Percentiles rank a stretch among this genome's conserved stretches.
phyloP scores from a whole-genome alignment of 2,113 vertebrate genomes.

The Propithecus coquereli region DNA sequence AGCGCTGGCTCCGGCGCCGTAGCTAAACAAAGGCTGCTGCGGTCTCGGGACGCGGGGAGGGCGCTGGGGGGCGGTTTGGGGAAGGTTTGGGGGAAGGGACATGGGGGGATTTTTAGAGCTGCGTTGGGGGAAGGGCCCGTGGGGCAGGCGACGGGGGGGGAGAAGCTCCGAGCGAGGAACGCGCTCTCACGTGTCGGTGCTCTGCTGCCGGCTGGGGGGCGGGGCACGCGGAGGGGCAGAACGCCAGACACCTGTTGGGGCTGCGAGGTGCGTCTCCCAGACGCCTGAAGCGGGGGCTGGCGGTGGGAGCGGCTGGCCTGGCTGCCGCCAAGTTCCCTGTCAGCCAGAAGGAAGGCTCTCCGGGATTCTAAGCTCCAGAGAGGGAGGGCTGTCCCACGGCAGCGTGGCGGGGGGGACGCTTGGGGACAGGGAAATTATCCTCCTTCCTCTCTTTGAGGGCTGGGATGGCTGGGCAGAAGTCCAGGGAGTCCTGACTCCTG shows the following conservation, averaged over 20 bases:
- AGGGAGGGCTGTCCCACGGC: neutral
- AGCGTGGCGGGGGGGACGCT: neutral
- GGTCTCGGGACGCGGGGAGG: conserved; percentile 32
- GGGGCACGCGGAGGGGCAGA: conserved; percentile 46
- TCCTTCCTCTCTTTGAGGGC: neutral
- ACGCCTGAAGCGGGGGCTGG: neutral
- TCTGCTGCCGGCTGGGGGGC: conserved; percentile 32
- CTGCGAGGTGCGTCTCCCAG: conserved; percentile 52
- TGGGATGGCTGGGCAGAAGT: neutral
- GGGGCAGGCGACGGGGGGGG: neutral
- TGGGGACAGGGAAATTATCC: neutral
- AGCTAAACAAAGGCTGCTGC: conserved; percentile 57
- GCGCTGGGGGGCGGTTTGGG: neutral
- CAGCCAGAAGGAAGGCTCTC: neutral
- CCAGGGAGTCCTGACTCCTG: neutral
- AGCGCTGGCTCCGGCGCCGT: neutral
- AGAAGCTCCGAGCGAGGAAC: neutral
- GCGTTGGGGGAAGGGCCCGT: neutral
- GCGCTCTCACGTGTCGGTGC: conserved; percentile 63
- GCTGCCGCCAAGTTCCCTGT: neutral
- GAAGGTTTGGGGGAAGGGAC: neutral
- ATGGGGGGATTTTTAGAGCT: neutral
- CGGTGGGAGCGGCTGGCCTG: neutral
- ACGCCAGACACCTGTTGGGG: conserved; percentile 76
- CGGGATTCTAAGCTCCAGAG: neutral